Conservation (phyloP, 2,113 vertebrate species). For the Tachysurus fulvidraco region DNA sequence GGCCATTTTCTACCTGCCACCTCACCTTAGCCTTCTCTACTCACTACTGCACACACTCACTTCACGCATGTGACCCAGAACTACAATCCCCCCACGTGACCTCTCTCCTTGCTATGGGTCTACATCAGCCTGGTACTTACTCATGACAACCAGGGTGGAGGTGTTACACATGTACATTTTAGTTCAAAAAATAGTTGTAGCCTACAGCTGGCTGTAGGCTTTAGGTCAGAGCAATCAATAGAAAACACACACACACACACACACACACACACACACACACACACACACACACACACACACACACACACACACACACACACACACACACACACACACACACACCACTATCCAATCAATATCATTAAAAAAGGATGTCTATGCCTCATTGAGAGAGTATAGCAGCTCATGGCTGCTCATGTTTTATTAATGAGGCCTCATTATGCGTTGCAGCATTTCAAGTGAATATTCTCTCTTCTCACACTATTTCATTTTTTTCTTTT, state of each 20-base stretch:
- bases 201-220: conserved; percentile 30
- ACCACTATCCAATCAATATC: conserved; percentile 46
- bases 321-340: conserved; percentile 36
- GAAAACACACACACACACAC: conserved; percentile 28
- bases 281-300: no score
- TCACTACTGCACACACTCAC: conserved; percentile 5
- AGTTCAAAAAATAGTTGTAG: conserved; percentile 13
- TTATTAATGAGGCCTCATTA: conserved; percentile 76
- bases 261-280: no score
- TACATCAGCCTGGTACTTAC: conserved; percentile 9
- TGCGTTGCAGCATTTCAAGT: conserved; percentile 65
- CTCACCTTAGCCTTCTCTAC: conserved; percentile 62
- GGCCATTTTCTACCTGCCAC: conserved; percentile 71
- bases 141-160: neutral
- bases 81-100: neutral
- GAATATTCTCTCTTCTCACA: conserved; percentile 58
- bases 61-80: neutral
- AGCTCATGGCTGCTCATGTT: conserved; percentile 65
- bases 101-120: neutral
- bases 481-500: conserved; percentile 66
- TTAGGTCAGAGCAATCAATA: conserved; percentile 45
- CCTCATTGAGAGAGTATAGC: conserved; percentile 42
- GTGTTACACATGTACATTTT: neutral
- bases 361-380: conserved; percentile 49
- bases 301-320: no score